phyloP scores from a whole-genome alignment of 2,888 invertebrate genomes.

The Chrysomela aeneicollis region DNA sequence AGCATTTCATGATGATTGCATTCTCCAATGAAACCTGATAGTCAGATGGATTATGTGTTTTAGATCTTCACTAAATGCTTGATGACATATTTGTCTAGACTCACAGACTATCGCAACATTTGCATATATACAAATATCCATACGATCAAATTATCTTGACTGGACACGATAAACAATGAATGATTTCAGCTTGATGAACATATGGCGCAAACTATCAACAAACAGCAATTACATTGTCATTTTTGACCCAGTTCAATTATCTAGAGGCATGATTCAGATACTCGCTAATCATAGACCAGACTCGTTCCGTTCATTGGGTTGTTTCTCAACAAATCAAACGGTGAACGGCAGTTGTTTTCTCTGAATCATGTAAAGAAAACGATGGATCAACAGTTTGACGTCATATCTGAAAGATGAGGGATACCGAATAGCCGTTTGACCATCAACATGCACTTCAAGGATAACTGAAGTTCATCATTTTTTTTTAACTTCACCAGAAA shows the following conservation, averaged over 20 bases:
- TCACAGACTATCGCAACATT: neutral
- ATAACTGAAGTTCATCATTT: too few relatives aligned
- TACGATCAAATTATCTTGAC: neutral
- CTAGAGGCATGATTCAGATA: constrained; percentile 5
- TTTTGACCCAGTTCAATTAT: constrained; percentile 15
- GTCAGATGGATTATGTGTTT: neutral
- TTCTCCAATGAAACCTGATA: neutral
- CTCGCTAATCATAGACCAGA: neutral
- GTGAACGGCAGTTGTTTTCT: too few relatives aligned
- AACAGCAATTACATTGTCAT: constrained; percentile 17
- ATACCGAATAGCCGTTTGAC: too few relatives aligned
- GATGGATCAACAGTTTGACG: too few relatives aligned
- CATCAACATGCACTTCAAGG: too few relatives aligned
- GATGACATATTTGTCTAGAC: too few relatives aligned
- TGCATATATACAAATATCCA: neutral
- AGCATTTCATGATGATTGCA: neutral
- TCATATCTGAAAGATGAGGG: too few relatives aligned
- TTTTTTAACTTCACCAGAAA: too few relatives aligned
- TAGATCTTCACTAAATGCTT: too few relatives aligned
- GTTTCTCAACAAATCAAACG: too few relatives aligned
- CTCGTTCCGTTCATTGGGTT: too few relatives aligned
- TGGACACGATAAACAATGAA: neutral
- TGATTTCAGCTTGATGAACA: neutral
- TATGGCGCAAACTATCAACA: neutral
- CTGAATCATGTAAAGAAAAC: neutral